Evolutionary conservation across 2,113 vertebrate genomes (phyloP).

Genomic region (Periophthalmus modestus): DNA sequence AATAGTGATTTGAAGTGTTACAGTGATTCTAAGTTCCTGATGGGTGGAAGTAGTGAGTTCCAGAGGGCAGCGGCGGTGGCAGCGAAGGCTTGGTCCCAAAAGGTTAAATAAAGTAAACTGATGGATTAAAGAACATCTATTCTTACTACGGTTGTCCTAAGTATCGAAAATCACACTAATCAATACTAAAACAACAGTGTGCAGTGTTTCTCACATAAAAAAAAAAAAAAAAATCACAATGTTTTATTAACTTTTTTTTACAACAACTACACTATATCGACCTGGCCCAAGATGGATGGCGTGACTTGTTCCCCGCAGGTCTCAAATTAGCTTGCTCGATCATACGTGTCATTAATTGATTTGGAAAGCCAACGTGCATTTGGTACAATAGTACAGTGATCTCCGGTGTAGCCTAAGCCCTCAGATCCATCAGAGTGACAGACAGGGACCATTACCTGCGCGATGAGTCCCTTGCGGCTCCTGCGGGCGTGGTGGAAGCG

Average conservation of each 20-base stretch:
- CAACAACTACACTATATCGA: constrained; percentile 26
- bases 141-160: too few relatives aligned
- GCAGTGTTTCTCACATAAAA: neutral
- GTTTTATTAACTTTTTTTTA: neutral
- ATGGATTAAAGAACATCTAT: too few relatives aligned
- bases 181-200: too few relatives aligned
- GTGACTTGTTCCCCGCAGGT: constrained; percentile 19
- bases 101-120: too few relatives aligned
- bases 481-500: constrained; percentile 91
- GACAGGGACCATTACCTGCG: constrained; percentile 87
- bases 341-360: constrained; percentile 55
- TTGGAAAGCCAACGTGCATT: constrained; percentile 59
- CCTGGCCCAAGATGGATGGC: constrained; percentile 43
- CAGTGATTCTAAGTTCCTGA: too few relatives aligned
- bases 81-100: too few relatives aligned
- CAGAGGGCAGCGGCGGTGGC: too few relatives aligned
- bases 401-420: constrained; percentile 45
- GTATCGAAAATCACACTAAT: too few relatives aligned
- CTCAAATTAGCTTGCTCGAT: constrained; percentile 49
- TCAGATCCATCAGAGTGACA: constrained; percentile 66
- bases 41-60: too few relatives aligned
- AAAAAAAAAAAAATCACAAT: neutral
- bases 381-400: constrained; percentile 51
- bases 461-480: constrained; percentile 95
- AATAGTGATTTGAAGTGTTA: too few relatives aligned